Evolutionary conservation across 2,888 invertebrate genomes (phyloP), one percentile per base, ranked within the genome.

Genomic region (Baronia brevicornis): DNA sequence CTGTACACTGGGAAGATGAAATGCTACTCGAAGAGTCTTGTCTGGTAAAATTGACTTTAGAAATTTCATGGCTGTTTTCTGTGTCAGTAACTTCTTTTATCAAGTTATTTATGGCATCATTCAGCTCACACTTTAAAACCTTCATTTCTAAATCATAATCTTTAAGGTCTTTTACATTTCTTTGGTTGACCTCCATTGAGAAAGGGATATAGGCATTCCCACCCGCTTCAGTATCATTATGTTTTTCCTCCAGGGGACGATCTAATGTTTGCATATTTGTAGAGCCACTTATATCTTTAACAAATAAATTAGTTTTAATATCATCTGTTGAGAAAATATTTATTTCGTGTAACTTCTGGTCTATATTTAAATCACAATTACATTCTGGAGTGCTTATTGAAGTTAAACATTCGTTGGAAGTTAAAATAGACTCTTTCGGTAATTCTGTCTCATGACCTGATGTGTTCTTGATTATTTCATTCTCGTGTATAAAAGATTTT

Each of bases 1-100:
- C 90, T 14, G 92, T 92, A 61, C 90, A 90, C 49, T 90, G 87
- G 38, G 90, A 90, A 34, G 90, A 90, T 59, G 87, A 86, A 48
- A 87, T 82, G 53, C 88, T 88, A 54, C 87, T 87, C 30, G 86
- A 79, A 23, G 88, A 89, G 59, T 88, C 87, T 64, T 87, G 87
- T 30, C 88, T 86, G 25, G 65, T 57, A 40, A 74, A 66, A 12
- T 36, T 45, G 4, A 69, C 70, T 49, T 62, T 70, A n/a, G 43
- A 27, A 41, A 48, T 60, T 39, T 71, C 70, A 40, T 55, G 57
- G 3, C 41, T 21, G 31, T 39, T 54, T 52, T 80, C 73, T 7
- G 74, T 64, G 53, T 79, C 79, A 14, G 54, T 50, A 15, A 80
- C 77, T 63, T 80, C 80, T 44, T 75, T 77, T 21, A 84, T 75